Percentiles rank a stretch among this genome's conserved stretches.
Conservation (phyloP, 2,888 invertebrate species). For the Phasia obesa region DNA sequence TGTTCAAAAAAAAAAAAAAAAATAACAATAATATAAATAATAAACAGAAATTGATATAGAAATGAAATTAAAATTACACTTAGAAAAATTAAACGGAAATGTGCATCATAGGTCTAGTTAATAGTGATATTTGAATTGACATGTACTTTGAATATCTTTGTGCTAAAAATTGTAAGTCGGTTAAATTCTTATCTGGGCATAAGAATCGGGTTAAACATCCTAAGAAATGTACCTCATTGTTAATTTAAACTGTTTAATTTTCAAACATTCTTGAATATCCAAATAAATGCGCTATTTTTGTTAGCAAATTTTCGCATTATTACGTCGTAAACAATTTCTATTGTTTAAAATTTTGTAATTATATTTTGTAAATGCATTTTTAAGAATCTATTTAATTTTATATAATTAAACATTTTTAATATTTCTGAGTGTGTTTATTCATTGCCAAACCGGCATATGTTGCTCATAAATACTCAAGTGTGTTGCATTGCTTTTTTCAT, state of each 20-base stretch:
- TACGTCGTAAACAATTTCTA: conserved; percentile 57
- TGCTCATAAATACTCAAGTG: conserved; percentile 37
- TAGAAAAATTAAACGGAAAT: conserved; percentile 37
- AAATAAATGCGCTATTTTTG: neutral
- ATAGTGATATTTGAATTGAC: no score
- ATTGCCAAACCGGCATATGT: conserved; percentile 65
- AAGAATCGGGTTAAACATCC: no score
- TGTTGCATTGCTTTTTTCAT: conserved; percentile 38
- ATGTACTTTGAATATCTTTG: no score
- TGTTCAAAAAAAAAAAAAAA: conserved; percentile 26
- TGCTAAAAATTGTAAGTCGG: no score
- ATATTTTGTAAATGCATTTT: conserved; percentile 22
- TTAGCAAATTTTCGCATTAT: conserved; percentile 30
- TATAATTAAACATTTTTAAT: conserved; percentile 40
- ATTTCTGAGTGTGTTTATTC: conserved; percentile 49
- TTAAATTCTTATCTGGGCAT: no score
- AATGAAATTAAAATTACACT: conserved; percentile 33
- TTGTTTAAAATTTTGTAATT: conserved; percentile 37
- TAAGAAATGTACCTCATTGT: no score
- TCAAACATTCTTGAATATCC: neutral
- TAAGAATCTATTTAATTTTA: conserved; percentile 52
- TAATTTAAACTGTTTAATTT: no score
- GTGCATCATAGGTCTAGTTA: no score
- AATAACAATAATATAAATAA: neutral
- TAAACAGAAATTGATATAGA: conserved; percentile 21